Evolutionary conservation across 2,888 invertebrate genomes (phyloP), one percentile per base, ranked within the genome.

Genomic region (Caenorhabditis wallacei): DNA sequence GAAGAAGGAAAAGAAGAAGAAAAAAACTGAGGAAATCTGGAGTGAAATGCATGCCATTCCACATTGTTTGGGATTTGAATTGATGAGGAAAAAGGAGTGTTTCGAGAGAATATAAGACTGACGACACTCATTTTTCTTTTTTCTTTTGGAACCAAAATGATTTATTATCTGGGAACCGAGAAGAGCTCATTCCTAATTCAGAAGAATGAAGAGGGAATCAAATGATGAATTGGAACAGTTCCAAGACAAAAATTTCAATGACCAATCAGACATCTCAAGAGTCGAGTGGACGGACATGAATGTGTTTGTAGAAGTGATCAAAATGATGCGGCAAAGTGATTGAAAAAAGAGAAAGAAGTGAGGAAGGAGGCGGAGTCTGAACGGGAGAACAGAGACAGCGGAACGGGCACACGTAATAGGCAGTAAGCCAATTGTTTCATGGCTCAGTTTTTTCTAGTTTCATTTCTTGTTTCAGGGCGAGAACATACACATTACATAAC

Each of bases 341-440:
- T 35, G 66, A 61, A 59, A 72, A 56, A 59, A 56, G 35, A 30
- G 53, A 7, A 53, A 57, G 59, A 43, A n/a, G 30, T 30, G 30
- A 30, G 30, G n/a, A n/a, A 30, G 30, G 8, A 51, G 78, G 78
- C 78, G 78, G 69, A 68, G 40, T 16, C 37, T n/a, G 16, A 24
- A 26, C 63, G 54, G 66, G 75, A n/a, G n/a, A 76, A 66, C 56
- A 51, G 46, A 37, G 54, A 61, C 63, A 20, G 63, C 69, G 78
- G 78, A 78, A 78, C 78, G 76, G 48, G 51, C 37, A 43, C 37
- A 53, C 48, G 51, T 48, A 57, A 61, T 61, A 51, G 30, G 63
- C 51, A 66, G 66, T 78, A 78, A 78, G 78, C 78, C 78, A 78
- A 76, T 78, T 78, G 78, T 78, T 78, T 76, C 61, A n/a, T 30